These are phyloP conservation scores for Neopipo cinnamomea DNA, from an alignment of 2,113 vertebrate genomes.

Conservation along the genomic window DNA sequence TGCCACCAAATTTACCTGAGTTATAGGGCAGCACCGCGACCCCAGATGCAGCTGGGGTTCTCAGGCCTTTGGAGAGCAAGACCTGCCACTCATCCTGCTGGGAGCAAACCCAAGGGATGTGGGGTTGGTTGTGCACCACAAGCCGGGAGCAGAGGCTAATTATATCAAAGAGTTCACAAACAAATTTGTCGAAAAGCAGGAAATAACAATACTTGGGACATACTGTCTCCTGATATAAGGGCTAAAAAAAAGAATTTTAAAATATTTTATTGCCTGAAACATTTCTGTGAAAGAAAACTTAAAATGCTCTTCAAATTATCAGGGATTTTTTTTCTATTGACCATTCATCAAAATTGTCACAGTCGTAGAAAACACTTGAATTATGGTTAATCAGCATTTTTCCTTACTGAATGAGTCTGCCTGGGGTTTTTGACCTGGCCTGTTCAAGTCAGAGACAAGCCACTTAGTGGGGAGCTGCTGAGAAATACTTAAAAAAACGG, in stretches of 20 bases:
- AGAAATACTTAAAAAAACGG: neutral
- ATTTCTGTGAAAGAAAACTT: neutral
- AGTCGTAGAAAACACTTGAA: neutral
- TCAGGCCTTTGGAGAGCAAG: neutral
- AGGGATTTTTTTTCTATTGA: neutral
- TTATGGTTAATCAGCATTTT: neutral
- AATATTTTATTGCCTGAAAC: neutral
- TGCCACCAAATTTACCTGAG: neutral
- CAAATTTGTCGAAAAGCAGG: neutral
- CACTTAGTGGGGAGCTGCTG: neutral
- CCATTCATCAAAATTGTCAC: neutral
- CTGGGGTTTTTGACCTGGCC: neutral
- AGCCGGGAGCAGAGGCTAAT: neutral
- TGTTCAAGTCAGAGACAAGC: neutral
- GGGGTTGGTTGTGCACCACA: neutral
- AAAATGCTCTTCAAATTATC: neutral
- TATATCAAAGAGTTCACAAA: neutral
- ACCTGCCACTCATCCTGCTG: neutral
- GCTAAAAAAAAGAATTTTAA: neutral
- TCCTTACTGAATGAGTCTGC: neutral
- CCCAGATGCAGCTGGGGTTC: rapidly evolving
- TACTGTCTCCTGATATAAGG: neutral
- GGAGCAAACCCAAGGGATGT: neutral
- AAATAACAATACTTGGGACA: neutral
- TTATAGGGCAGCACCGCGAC: rapidly evolving